phyloP scores from a whole-genome alignment of 2,888 invertebrate genomes.

The Eupithecia dodoneata region DNA sequence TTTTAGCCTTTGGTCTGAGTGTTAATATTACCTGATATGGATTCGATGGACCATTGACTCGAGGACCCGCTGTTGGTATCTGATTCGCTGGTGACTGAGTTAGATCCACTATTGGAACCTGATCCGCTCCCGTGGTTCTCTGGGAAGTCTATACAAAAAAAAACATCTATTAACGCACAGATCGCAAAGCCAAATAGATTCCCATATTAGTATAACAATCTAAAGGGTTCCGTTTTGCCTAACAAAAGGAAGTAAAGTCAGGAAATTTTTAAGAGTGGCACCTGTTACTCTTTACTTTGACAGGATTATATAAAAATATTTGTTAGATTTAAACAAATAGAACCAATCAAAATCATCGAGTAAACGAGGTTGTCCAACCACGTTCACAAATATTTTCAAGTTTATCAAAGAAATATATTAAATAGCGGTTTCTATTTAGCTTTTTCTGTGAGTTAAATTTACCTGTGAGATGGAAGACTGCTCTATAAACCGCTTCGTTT shows the following conservation, averaged over 20 bases:
- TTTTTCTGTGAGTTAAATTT: background rate
- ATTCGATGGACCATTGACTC: background rate
- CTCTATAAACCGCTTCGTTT: background rate
- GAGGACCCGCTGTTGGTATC: background rate
- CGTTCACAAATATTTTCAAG: background rate
- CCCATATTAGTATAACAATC: background rate
- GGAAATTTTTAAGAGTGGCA: background rate
- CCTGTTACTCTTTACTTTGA: background rate
- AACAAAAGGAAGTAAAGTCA: background rate
- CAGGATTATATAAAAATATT: background rate
- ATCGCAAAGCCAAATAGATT: conserved; percentile 9
- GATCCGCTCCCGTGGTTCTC: background rate
- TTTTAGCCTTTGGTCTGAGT: conserved; percentile 11
- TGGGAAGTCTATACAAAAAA: conserved; percentile 1
- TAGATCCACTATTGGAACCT: conserved; percentile 11
- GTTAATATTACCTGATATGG: conserved; percentile 12
- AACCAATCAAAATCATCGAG: background rate
- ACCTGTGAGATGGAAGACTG: conserved; percentile 1
- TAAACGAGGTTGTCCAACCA: background rate
- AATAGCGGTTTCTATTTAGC: background rate
- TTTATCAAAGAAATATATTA: background rate
- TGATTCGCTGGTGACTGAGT: conserved; percentile 4
- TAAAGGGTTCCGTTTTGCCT: background rate
- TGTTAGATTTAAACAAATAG: background rate
- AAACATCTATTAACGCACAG: conserved; percentile 12